A percentile compares a stretch with the other conserved stretches of the same genome.
Evolutionary conservation across 2,888 invertebrate species (phyloP).

Genomic region (Encarsia formosa): DNA sequence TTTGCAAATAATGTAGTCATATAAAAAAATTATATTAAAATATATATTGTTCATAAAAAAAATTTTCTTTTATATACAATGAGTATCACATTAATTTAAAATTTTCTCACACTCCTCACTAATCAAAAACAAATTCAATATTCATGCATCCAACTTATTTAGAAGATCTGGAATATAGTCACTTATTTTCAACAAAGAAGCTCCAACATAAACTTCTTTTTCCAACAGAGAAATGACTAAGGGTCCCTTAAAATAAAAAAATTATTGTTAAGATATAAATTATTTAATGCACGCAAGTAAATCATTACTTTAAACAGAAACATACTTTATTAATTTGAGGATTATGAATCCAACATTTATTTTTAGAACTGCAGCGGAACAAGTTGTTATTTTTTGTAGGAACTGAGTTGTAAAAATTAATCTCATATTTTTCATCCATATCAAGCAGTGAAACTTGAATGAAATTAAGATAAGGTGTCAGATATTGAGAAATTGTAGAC

Average conservation of each 20-base stretch:
- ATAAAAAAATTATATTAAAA: slow-evolving; percentile 5
- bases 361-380: slow-evolving; percentile 30
- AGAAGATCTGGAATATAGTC: slow-evolving; percentile 36
- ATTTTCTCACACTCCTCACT: not conserved
- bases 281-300: not conserved
- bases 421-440: slow-evolving; percentile 28
- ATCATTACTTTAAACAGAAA: not conserved
- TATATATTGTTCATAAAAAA: slow-evolving; percentile 10
- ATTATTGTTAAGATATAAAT: not conserved
- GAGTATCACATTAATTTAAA: not conserved
- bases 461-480: slow-evolving; percentile 39
- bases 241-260: slow-evolving; percentile 33
- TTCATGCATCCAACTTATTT: slow-evolving; percentile 23
- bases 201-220: slow-evolving; percentile 33
- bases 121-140: slow-evolving; percentile 1
- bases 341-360: slow-evolving; percentile 39
- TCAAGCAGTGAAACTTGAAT: slow-evolving; percentile 32
- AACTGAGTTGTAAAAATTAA: slow-evolving; percentile 37
- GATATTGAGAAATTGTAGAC: slow-evolving; percentile 31
- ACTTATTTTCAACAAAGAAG: slow-evolving; percentile 33
- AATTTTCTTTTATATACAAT: slow-evolving; percentile 1
- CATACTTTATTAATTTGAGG: slow-evolving; percentile 36
- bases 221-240: slow-evolving; percentile 36
- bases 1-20: too few relatives aligned
- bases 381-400: slow-evolving; percentile 36